Base-by-base conservation (phyloP, 1,140 invertebrate species). In the Aphis gossypii region DNA sequence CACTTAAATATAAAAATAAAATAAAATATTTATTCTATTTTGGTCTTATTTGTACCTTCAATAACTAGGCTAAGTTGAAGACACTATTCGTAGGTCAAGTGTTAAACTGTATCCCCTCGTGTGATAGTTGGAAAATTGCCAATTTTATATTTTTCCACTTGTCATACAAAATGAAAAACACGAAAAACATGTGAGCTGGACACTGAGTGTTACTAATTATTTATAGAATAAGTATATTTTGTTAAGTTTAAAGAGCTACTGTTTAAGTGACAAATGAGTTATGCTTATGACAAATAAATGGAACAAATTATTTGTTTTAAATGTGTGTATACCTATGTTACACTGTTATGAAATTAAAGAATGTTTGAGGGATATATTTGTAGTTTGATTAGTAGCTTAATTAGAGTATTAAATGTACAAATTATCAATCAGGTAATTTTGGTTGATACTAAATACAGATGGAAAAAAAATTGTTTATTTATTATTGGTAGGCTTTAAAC, bases 61-160 rank as follows among this genome's bases (percentile, higher is more conserved):
- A 93, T 56, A 93, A 93, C 46, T 93, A 93, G 92, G 92, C 92
- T 93, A 93, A 93, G 82, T 93, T 93, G n/a, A 93, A 93, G 54
- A 54, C 30, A 41, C 92, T 86, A 93, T 86, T 83, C 76, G 48
- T 93, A 93, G 92, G 92, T 93, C 76, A 83, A 44, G 92, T 51
- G 46, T 93, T 86, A 56, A 86, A 93, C 51, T 56, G 30, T 76
- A 93, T 84, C 35, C 35, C 90, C 90, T 93, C 92, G 35, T 93
- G 92, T 93, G 8, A 93, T 41, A 21, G 35, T 86, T 93, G 92
- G 92, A 51, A 84, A 54, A 41, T 44, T 86, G 35, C 92, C 92
- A 93, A 41, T 92, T 48, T 51, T 92, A 83, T 82, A 83, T 56
- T 86, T 20, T 76, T 76, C 30, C 44, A 86, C 51, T 51, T 93